phyloP scores from a whole-genome alignment of 2,888 invertebrate species.

The Ophion costatus region DNA sequence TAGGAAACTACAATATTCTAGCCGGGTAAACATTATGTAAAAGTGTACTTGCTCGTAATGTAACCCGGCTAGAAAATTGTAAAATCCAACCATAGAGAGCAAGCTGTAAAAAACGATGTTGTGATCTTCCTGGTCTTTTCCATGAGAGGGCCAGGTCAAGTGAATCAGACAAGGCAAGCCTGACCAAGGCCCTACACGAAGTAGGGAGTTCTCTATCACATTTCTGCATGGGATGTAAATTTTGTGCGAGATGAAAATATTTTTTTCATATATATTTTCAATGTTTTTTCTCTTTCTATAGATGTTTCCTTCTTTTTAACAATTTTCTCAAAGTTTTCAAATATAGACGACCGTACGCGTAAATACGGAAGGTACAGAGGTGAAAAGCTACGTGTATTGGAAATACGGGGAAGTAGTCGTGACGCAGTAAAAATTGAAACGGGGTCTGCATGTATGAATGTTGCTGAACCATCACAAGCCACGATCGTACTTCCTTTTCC shows the following conservation, averaged over 20 bases:
- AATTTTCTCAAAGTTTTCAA: background rate
- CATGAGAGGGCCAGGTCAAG: conserved; percentile 9
- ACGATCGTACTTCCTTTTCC: conserved; percentile 20
- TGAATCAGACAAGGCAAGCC: no score
- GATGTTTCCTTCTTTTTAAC: background rate
- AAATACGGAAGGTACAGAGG: background rate
- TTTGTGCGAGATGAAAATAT: background rate
- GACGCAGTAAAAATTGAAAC: conserved; percentile 53
- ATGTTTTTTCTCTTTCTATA: background rate
- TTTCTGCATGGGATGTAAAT: no score
- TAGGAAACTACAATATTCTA: no score
- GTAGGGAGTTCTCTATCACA: no score
- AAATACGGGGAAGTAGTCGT: conserved; percentile 24
- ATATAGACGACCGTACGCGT: background rate
- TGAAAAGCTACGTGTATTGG: conserved; percentile 4
- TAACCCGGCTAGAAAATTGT: no score
- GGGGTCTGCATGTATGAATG: conserved; percentile 36
- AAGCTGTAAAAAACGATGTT: background rate
- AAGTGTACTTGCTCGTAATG: no score
- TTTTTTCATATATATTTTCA: background rate
- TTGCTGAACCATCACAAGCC: conserved; percentile 47
- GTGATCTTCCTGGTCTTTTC: conserved; percentile 3
- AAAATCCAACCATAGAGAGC: background rate
- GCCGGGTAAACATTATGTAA: no score
- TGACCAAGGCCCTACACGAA: no score